phyloP scores from a whole-genome alignment of 2,797 vertebrate genomes.

The Mus spretus region DNA sequence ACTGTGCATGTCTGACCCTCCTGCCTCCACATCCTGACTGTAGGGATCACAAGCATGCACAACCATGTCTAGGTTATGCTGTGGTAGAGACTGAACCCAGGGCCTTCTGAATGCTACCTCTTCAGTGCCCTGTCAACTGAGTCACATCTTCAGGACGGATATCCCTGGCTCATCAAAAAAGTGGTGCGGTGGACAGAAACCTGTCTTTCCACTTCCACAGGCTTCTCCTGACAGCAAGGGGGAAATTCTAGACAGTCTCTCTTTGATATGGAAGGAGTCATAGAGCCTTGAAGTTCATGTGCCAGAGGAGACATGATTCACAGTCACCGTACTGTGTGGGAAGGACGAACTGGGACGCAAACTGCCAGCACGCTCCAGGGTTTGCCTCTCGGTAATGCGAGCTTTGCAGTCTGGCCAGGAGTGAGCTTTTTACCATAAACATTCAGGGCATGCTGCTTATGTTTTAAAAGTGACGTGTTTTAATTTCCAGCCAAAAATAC shows the following conservation, averaged over 20 bases:
- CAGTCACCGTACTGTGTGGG: conserved; percentile 69
- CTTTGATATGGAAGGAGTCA: conserved; percentile 64
- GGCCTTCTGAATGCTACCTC: background rate
- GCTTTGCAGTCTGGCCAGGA: conserved; percentile 80
- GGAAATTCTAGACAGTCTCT: conserved; percentile 39
- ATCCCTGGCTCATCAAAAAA: conserved; percentile 11
- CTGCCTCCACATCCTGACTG: background rate
- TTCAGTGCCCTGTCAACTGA: background rate
- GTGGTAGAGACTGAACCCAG: background rate
- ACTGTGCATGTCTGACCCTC: background rate
- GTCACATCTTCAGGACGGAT: background rate
- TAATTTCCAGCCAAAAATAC: conserved; percentile 81
- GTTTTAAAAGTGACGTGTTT: conserved; percentile 83
- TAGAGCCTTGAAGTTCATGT: conserved; percentile 63
- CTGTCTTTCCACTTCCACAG: background rate
- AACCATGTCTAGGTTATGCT: background rate
- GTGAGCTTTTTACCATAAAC: conserved; percentile 80
- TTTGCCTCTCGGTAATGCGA: conserved; percentile 77
- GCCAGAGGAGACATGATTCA: conserved; percentile 80
- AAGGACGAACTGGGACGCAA: conserved; percentile 79
- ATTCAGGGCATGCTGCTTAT: conserved; percentile 81
- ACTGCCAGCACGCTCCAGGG: conserved; percentile 80
- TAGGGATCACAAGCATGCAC: background rate
- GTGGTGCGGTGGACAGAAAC: background rate
- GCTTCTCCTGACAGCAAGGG: background rate